Conservation (phyloP, 2,888 invertebrate genomes). For the Oscheius sp. region DNA sequence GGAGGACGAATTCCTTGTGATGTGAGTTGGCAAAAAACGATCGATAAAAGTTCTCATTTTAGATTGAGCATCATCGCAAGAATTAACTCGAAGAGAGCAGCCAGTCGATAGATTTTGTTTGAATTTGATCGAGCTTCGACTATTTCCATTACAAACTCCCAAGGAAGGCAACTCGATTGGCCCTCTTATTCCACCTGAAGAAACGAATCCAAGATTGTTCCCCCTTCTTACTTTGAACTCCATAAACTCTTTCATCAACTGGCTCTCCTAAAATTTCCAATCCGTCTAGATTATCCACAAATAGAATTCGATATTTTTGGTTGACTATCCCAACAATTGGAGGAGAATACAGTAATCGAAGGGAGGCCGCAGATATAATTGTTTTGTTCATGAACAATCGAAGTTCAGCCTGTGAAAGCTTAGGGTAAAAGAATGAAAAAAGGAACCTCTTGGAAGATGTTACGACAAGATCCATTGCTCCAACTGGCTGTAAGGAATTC, state of each 20-base stretch:
- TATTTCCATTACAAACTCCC: background rate
- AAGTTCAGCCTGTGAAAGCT: background rate
- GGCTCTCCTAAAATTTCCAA: background rate
- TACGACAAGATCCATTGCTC: constrained; percentile 1
- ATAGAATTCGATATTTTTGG: background rate
- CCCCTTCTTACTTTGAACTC: background rate
- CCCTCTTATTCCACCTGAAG: background rate
- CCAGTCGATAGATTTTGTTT: constrained; percentile 1
- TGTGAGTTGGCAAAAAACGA: background rate
- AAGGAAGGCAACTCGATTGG: background rate
- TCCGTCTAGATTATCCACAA: background rate
- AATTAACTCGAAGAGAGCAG: background rate
- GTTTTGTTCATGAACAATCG: constrained; percentile 2
- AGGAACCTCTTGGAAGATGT: background rate
- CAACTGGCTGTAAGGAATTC: background rate
- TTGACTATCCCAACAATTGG: background rate
- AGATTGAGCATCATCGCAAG: background rate
- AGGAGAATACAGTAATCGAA: constrained; percentile 8
- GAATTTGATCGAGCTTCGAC: background rate
- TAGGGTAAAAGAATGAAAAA: background rate
- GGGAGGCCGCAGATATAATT: background rate
- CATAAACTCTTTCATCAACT: background rate
- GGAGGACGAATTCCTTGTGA: background rate
- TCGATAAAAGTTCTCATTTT: background rate
- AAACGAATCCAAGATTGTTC: background rate